Evolutionary conservation across 2,888 invertebrate genomes (phyloP), one percentile per base, ranked within the genome.

Genomic region (Diarsia dahlii): DNA sequence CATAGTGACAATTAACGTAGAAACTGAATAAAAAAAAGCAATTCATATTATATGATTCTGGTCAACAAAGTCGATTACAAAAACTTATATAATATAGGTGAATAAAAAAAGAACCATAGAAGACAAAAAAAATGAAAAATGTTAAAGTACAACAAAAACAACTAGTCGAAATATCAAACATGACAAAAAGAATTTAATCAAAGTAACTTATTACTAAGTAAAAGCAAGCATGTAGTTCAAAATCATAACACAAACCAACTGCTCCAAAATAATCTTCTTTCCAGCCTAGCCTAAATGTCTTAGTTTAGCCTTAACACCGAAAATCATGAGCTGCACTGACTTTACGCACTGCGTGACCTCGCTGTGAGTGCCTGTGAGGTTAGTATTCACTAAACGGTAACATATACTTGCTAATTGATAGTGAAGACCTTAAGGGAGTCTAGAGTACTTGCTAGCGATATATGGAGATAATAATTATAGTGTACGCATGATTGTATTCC

Each of bases 281-380:
- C 23, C 56, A 34, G 18, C n/a, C 3, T 76, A 64, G 12, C 15
- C 5, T 23, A 20, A 76, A 66, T 15, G 46, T 66, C 13, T 54
- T 34, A 12, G 20, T 28, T 28, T 48, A 67, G 3, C 68, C 60
- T 77, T 77, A 66, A 70, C 54, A 45, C n/a, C 13, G 34, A 56
- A 78, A 79, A n/a, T 71, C 56, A 64, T 56, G 34, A 56, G 6
- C 63, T 28, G 28, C 28, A 28, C 28, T 28, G 28, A 28, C 28
- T n/a, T 23, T 54, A 48, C 45, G 23, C 48, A 63, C 50, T 13
- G 50, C 58, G 15, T n/a, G 56, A 64, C 77, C 77, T 79, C 45
- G 45, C n/a, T 15, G 12, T 34, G 48, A 63, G 54, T 28, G 28
- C 28, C 28, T 28, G 28, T 28, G 28, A 28, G 28, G 28, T 28